phyloP scores from a whole-genome alignment of 2,113 vertebrate species.

The Phainopepla nitens region DNA sequence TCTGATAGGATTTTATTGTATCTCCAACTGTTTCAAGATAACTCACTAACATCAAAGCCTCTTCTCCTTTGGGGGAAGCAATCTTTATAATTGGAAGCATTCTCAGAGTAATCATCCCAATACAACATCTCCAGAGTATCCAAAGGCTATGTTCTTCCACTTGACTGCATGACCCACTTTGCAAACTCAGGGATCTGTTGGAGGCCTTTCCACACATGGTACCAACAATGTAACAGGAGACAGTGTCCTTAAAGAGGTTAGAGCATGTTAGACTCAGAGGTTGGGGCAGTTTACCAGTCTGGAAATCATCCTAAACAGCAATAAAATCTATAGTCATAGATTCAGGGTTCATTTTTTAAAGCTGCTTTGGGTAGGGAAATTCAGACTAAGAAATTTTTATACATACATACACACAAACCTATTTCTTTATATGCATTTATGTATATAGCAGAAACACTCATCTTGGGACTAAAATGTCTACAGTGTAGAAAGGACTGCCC shows the following conservation, averaged over 20 bases:
- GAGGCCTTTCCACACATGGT: not conserved
- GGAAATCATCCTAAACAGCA: not conserved
- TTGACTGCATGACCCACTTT: not conserved
- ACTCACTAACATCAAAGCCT: not conserved
- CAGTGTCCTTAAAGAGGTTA: not conserved
- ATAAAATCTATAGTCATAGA: not conserved
- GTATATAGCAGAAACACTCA: not conserved
- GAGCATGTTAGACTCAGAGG: not conserved
- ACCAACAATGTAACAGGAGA: not conserved
- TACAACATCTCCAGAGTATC: not conserved
- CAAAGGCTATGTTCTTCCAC: not conserved
- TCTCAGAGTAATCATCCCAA: not conserved
- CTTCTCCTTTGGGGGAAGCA: not conserved
- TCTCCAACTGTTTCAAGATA: not conserved
- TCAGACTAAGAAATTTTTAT: not conserved
- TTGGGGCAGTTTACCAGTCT: not conserved
- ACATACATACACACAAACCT: accelerated
- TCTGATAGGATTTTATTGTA: not conserved
- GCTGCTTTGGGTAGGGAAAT: not conserved
- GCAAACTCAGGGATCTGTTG: not conserved
- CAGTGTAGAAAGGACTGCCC: not conserved
- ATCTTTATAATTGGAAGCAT: not conserved
- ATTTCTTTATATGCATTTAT: not conserved
- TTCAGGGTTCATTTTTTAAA: not conserved
- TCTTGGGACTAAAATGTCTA: not conserved